Conservation (phyloP, 2,113 vertebrate species). For the Charina bottae region DNA sequence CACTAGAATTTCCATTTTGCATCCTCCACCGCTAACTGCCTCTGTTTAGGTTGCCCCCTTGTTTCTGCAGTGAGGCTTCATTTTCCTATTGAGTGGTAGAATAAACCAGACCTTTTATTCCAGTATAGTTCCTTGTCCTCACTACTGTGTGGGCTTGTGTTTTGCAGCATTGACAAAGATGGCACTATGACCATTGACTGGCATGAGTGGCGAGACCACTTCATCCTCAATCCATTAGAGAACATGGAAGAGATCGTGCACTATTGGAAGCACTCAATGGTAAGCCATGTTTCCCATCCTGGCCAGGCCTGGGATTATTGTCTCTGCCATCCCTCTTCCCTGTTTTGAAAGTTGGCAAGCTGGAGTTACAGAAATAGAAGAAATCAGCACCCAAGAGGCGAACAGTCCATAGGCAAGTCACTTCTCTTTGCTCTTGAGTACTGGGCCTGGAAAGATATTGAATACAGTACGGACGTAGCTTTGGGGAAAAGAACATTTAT, state of each 20-base stretch:
- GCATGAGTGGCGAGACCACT: conserved; percentile 91
- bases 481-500: not conserved
- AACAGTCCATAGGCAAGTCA: not conserved
- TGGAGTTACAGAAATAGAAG: not conserved
- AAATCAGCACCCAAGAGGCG: not conserved
- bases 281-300: conserved; percentile 50
- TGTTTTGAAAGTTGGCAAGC: not conserved
- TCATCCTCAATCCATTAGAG: conserved; percentile 85
- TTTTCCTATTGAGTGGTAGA: not conserved
- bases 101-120: not conserved
- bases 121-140: not conserved
- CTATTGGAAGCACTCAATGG: conserved; percentile 89
- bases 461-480: not conserved
- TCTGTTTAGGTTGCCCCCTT: not conserved
- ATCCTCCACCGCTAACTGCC: not conserved
- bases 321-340: not conserved
- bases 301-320: not conserved
- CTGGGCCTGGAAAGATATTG: not conserved
- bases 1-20: not conserved
- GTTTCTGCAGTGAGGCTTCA: not conserved
- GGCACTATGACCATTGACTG: conserved; percentile 90
- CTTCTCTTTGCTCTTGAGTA: not conserved
- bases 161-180: conserved; percentile 84
- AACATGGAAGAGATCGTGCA: conserved; percentile 87
- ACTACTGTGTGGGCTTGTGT: not conserved